A percentile compares a stretch with the other conserved stretches of the same genome.
Evolutionary conservation across 2,888 invertebrate species (phyloP).

Genomic region (Cremastinae sp.): DNA sequence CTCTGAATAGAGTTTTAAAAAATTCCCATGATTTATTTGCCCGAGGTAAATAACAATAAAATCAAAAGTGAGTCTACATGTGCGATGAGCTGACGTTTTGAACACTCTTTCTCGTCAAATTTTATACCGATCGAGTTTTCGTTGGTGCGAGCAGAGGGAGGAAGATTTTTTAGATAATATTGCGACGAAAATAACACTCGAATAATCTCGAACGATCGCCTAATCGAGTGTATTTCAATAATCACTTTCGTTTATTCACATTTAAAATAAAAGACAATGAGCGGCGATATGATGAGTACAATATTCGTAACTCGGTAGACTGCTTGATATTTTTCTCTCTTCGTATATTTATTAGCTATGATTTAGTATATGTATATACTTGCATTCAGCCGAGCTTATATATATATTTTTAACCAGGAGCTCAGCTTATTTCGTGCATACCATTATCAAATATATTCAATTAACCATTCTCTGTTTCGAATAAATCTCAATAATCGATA

Average conservation of each 20-base stretch:
- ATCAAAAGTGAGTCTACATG: too few species aligned
- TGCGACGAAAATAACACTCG: too few species aligned
- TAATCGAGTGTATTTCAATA: slow-evolving; percentile 53
- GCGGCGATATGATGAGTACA: slow-evolving; percentile 35
- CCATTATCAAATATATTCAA: slow-evolving; percentile 56
- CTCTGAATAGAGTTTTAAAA: too few species aligned
- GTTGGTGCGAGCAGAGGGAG: too few species aligned
- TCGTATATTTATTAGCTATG: slow-evolving; percentile 58
- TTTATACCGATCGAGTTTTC: too few species aligned
- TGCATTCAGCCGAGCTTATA: background rate
- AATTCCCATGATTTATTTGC: too few species aligned
- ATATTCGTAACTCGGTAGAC: slow-evolving; percentile 51
- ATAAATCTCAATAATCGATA: slow-evolving; percentile 44
- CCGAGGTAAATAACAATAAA: too few species aligned
- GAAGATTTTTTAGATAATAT: too few species aligned
- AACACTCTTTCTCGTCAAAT: too few species aligned
- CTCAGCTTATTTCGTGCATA: slow-evolving; percentile 9
- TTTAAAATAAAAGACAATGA: slow-evolving; percentile 1
- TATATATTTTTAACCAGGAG: slow-evolving; percentile 21
- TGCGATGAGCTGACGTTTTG: too few species aligned
- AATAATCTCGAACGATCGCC: slow-evolving; percentile 48
- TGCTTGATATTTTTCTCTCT: slow-evolving; percentile 56
- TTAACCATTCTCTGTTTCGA: slow-evolving; percentile 37
- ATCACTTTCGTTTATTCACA: slow-evolving; percentile 19
- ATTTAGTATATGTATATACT: slow-evolving; percentile 36